Base-by-base conservation (phyloP, 64 coral and sea anemone species). In the Acropora yongei region DNA sequence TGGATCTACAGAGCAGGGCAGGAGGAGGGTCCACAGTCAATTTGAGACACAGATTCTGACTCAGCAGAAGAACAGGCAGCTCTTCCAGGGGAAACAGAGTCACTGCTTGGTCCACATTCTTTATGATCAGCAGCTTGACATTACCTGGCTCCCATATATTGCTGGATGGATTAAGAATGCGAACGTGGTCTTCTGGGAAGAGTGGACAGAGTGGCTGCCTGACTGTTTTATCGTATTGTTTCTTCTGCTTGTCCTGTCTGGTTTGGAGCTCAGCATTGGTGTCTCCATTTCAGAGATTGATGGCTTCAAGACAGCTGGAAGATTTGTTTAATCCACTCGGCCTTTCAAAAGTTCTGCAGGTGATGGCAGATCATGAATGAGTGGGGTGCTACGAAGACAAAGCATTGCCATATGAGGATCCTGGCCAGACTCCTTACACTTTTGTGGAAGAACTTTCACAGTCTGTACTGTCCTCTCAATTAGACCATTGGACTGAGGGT, bases 391-490 rank as follows among this genome's bases (percentile, higher is more conserved):
- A 55, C 51, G 51, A 55, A 55, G 51, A 55, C 51, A 55, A 55
- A 55, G 10, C 51, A 55, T 55, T 55, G 51, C 51, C 51, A 55
- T 55, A 2, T 55, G 51, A 0, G 51, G 51, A 55, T 55, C 51
- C 51, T 55, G 50, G 50, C 50, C 50, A 55, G 50, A 55, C 50
- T 55, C 50, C 50, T 55, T 55, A 55, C 50, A 55, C 50, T 55
- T 55, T 55, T 55, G 50, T 55, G 9, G 50, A 55, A 55, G 50
- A 55, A 6, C 50, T 61, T 91, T 83, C 18, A 91, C 77, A 3
- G 68, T 91, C 49, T 91, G 89, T 8, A 53, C 89, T 45, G 80
- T 91, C 60, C 89, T 65, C 51, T 91, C 89, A 41, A 61, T 81
- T 4, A 91, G 83, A 20, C 67, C 79, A 91, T 90, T 90, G 18